Percentiles rank a stretch among this genome's conserved stretches.
phyloP scores from a whole-genome alignment of 2,113 vertebrate genomes.

The Grammomys dolichurus region DNA sequence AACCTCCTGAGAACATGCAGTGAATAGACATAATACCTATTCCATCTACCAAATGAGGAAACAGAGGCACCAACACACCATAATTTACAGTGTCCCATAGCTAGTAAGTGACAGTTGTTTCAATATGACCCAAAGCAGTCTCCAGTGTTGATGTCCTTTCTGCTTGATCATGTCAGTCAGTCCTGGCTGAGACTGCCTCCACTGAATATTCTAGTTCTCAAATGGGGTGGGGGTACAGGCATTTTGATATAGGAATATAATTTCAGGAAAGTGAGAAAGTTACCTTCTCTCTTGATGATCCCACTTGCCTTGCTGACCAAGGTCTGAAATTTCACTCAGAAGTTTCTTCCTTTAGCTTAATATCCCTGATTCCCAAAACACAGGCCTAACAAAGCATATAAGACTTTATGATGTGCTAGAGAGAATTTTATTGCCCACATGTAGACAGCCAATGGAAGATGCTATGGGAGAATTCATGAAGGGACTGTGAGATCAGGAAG shows the following conservation, averaged over 20 bases:
- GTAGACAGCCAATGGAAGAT: background rate
- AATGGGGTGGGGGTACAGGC: background rate
- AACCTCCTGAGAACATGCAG: background rate
- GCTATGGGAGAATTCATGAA: background rate
- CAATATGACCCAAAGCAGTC: slow-evolving; percentile 6
- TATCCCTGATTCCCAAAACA: background rate
- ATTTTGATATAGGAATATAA: slow-evolving; percentile 14
- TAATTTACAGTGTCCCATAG: slow-evolving; percentile 18
- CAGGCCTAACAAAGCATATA: background rate
- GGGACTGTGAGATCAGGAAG: background rate
- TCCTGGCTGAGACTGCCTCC: background rate
- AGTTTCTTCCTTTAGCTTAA: slow-evolving; percentile 45
- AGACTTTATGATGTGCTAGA: background rate
- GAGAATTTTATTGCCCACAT: background rate
- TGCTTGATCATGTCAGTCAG: background rate
- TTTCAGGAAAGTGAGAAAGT: slow-evolving; percentile 44
- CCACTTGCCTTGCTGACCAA: background rate
- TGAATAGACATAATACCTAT: slow-evolving; percentile 9
- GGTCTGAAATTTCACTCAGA: slow-evolving; percentile 59
- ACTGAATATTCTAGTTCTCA: slow-evolving; percentile 38
- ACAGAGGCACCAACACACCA: background rate
- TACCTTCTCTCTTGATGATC: slow-evolving; percentile 51
- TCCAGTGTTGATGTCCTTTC: slow-evolving; percentile 45
- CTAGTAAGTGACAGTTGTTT: slow-evolving; percentile 19
- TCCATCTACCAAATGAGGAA: slow-evolving; percentile 32